Evolutionary conservation across 1,140 invertebrate genomes (phyloP), one percentile per base, ranked within the genome.

Genomic region (Ctenoplectra terminalis): DNA sequence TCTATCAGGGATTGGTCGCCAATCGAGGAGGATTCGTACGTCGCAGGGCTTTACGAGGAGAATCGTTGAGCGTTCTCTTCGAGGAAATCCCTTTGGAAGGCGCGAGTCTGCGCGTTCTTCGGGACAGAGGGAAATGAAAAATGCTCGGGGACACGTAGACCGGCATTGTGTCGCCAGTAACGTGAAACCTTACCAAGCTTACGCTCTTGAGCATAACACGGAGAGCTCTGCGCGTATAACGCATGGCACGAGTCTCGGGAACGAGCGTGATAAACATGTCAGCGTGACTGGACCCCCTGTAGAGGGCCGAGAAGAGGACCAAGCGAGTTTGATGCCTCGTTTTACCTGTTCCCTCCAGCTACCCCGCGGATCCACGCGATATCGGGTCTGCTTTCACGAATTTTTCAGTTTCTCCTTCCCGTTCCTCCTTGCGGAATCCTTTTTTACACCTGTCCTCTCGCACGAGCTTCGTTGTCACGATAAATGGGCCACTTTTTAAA

Each of bases 241-340:
- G 83, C 87, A 88, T 84, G 86, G 85, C 86, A 87, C 86, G 85
- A 87, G 86, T 84, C 84, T 40, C 43, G 72, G 58, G 60, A 87
- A 87, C 87, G 87, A 85, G 86, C 75, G 87, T 88, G 87, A 88
- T 88, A 88, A 88, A 88, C 87, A 88, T 88, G 87, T 88, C 87
- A 88, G 83, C 86, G 80, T 88, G 87, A 88, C 86, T 80, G 86
- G 87, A 88, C 87, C 87, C 87, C 87, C 87, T 88, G 87, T 76
- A 81, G 86, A 67, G 86, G 79, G 23, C 75, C 81, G 67, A 37
- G 67, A 71, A 26, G 67, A 77, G 80, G 58, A 66, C 54, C 83
- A 66, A 74, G 83, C 75, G 81, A 83, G 87, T 88, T 88, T 88
- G 86, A 86, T 88, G 83, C 75, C 86, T 83, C 80, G 56, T 52